phyloP scores from a whole-genome alignment of 2,797 vertebrate species.

The Esox masquinongy region DNA sequence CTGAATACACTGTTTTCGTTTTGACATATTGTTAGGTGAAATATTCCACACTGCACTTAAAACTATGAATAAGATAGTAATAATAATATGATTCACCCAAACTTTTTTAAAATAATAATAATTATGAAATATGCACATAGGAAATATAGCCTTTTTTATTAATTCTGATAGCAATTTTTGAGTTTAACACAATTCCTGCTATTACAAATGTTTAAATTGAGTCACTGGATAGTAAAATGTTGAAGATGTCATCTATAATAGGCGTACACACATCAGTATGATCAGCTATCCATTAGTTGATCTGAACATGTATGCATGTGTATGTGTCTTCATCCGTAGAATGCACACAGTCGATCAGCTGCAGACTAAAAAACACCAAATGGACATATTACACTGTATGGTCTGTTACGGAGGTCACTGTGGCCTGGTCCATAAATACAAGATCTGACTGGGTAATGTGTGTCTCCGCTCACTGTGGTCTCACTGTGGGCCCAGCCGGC shows the following conservation, averaged over 20 bases:
- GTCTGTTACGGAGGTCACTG: constrained; percentile 44
- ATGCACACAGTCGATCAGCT: constrained; percentile 26
- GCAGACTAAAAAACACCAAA: constrained; percentile 51
- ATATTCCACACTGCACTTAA: neutral
- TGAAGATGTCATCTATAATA: neutral
- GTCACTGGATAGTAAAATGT: neutral
- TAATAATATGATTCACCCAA: neutral
- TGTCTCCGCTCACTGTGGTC: constrained; percentile 36
- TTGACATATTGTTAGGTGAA: neutral
- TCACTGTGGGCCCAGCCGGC: constrained; percentile 33
- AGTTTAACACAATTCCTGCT: constrained; percentile 1
- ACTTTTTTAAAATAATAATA: no score
- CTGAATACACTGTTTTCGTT: neutral
- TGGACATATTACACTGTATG: neutral
- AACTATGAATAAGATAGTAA: neutral
- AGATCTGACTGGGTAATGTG: constrained; percentile 55
- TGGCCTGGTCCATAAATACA: constrained; percentile 52
- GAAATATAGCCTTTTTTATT: neutral
- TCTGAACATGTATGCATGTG: neutral
- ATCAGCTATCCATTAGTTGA: neutral
- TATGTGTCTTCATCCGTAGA: constrained; percentile 16
- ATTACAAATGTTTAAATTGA: neutral
- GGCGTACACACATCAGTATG: neutral
- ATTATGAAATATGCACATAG: neutral
- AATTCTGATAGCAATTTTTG: neutral